Conservation (phyloP, 2,113 vertebrate species). For the Antechinus stuartii region DNA sequence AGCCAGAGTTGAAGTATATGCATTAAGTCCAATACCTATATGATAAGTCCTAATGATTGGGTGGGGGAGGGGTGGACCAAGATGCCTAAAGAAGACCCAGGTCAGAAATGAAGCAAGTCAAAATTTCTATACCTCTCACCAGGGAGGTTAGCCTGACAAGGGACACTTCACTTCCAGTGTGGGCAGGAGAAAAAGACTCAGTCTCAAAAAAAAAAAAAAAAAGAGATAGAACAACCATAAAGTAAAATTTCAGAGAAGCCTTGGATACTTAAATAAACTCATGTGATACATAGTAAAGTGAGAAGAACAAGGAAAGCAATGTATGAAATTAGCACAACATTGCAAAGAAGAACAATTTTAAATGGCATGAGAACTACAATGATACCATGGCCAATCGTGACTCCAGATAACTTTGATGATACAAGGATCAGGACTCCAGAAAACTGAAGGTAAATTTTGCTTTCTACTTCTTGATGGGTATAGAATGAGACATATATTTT, state of each 20-base stretch:
- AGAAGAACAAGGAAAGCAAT: background rate
- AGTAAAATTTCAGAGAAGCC: background rate
- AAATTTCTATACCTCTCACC: too few relatives aligned
- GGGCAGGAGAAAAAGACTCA: background rate
- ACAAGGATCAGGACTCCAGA: background rate
- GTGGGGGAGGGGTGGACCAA: background rate
- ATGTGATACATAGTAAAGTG: background rate
- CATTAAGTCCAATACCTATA: background rate
- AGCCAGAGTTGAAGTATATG: background rate
- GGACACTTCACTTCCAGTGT: too few relatives aligned
- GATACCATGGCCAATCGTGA: too few relatives aligned
- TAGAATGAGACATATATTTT: too few relatives aligned
- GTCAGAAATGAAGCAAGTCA: background rate
- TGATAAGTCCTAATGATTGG: background rate
- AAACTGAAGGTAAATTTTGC: background rate
- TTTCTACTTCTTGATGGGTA: background rate
- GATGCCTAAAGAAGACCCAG: background rate
- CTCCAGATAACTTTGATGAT: too few relatives aligned
- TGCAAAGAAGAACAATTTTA: background rate
- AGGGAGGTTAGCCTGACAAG: too few relatives aligned
- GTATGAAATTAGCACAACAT: background rate
- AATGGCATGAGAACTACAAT: too few relatives aligned
- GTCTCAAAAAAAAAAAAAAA: background rate
- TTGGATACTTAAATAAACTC: background rate
- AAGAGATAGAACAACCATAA: background rate